Percentiles rank a stretch among this genome's conserved stretches.
These are phyloP conservation scores for Limnephilus rhombicus DNA, from an alignment of 2,888 invertebrate species.

Conservation along the genomic window DNA sequence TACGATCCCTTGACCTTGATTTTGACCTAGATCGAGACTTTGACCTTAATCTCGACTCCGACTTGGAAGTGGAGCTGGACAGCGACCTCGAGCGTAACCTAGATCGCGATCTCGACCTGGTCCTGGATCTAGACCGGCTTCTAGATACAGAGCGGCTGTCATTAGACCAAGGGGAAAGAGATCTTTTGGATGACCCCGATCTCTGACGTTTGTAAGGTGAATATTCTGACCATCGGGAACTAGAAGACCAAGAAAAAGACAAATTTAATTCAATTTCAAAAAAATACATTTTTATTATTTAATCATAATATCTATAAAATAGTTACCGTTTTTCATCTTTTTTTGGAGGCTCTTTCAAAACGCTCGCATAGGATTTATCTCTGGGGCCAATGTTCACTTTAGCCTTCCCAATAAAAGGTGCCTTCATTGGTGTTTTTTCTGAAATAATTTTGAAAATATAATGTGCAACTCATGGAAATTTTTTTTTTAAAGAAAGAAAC, in stretches of 20 bases:
- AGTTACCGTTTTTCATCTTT: conserved; percentile 57
- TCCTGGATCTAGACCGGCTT: conserved; percentile 60
- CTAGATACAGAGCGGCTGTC: conserved; percentile 1
- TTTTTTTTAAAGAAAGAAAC: too few relatives aligned
- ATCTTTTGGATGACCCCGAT: conserved; percentile 25
- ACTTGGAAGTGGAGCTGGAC: conserved; percentile 68
- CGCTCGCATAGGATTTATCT: conserved; percentile 68
- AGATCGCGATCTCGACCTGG: conserved; percentile 69
- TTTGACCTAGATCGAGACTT: conserved; percentile 69
- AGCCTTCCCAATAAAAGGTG: conserved; percentile 54
- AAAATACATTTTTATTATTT: background rate
- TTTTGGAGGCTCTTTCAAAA: conserved; percentile 62
- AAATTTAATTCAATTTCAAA: background rate
- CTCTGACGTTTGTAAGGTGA: conserved; percentile 51
- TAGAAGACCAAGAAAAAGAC: conserved; percentile 21
- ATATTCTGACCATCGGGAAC: conserved; percentile 67
- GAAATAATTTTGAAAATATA: conserved; percentile 22
- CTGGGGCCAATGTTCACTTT: conserved; percentile 55
- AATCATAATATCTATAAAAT: background rate
- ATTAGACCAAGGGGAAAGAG: conserved; percentile 42
- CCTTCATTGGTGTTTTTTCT: conserved; percentile 49
- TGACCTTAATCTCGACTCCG: conserved; percentile 66
- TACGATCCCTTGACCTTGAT: conserved; percentile 67
- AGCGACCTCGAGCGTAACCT: conserved; percentile 66
- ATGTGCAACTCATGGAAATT: background rate